Evolutionary conservation across 2,797 vertebrate species (phyloP).

Genomic region (Tokudaia muenninki): DNA sequence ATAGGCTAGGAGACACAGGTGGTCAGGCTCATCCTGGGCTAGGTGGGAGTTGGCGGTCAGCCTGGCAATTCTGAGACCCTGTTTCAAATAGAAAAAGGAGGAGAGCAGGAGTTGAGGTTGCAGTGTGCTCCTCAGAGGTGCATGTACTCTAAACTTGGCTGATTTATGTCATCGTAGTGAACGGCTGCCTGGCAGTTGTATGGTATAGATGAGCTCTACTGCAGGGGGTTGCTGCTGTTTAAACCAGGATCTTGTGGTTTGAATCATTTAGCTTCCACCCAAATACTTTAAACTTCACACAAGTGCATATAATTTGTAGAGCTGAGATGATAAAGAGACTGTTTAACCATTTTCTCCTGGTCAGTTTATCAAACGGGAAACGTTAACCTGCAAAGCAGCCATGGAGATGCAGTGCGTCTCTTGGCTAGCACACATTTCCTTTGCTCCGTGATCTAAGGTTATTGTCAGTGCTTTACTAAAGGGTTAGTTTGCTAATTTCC

Average conservation of each 20-base stretch:
- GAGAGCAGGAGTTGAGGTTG: neutral
- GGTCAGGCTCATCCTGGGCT: neutral
- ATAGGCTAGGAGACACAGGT: neutral
- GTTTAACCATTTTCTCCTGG: slow-evolving; percentile 1
- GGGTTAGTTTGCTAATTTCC: slow-evolving; percentile 70
- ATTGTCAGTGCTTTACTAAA: slow-evolving; percentile 61
- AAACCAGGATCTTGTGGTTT: slow-evolving; percentile 52
- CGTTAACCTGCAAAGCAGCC: neutral
- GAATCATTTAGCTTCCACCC: neutral
- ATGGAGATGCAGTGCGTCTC: neutral
- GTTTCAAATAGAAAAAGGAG: neutral
- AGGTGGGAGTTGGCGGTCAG: neutral
- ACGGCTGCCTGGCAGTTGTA: neutral
- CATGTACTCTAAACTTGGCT: neutral
- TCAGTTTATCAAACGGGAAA: slow-evolving; percentile 22
- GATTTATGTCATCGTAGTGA: neutral
- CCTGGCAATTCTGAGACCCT: neutral
- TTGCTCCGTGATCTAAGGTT: slow-evolving; percentile 36
- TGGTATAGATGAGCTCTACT: slow-evolving; percentile 11
- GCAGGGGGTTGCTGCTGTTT: slow-evolving; percentile 26
- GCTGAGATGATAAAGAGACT: slow-evolving; percentile 24
- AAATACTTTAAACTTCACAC: slow-evolving; percentile 19
- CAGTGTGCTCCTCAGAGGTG: neutral
- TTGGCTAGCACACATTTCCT: slow-evolving; percentile 44
- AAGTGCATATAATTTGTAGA: slow-evolving; percentile 21